Conservation (phyloP, 2,888 invertebrate genomes). For the Argyresthia albistria region DNA sequence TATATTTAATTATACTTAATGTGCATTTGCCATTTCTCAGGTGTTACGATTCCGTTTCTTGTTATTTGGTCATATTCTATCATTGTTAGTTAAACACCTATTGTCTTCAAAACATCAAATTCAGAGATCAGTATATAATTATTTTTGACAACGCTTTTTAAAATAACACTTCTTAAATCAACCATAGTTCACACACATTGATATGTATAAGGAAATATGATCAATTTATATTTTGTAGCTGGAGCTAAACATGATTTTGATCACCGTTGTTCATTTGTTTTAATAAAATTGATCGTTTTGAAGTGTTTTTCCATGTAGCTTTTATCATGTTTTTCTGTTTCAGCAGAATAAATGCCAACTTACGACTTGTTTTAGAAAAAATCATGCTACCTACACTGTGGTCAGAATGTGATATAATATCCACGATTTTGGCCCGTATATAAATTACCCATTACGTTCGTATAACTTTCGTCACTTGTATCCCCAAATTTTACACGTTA, state of each 20-base stretch:
- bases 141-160: not conserved
- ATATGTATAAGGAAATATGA: conserved; percentile 55
- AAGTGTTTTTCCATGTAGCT: too few relatives aligned
- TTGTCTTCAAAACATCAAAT: not conserved
- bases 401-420: not conserved
- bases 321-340: too few relatives aligned
- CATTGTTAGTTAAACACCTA: not conserved
- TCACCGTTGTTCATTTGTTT: conserved; percentile 1
- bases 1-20: not conserved
- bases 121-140: too few relatives aligned
- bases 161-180: not conserved
- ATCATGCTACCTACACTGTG: not conserved
- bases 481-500: not conserved
- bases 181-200: conserved; percentile 24
- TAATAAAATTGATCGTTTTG: not conserved
- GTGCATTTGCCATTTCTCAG: not conserved
- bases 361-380: not conserved
- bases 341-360: too few relatives aligned
- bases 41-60: not conserved
- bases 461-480: conserved; percentile 28
- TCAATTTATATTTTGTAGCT: conserved; percentile 7
- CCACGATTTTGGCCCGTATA: not conserved
- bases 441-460: conserved; percentile 15
- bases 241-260: not conserved
- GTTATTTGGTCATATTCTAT: not conserved